These are phyloP conservation scores for Trissolcus brochymenae DNA, from an alignment of 2,888 invertebrate species.

Conservation along the genomic window DNA sequence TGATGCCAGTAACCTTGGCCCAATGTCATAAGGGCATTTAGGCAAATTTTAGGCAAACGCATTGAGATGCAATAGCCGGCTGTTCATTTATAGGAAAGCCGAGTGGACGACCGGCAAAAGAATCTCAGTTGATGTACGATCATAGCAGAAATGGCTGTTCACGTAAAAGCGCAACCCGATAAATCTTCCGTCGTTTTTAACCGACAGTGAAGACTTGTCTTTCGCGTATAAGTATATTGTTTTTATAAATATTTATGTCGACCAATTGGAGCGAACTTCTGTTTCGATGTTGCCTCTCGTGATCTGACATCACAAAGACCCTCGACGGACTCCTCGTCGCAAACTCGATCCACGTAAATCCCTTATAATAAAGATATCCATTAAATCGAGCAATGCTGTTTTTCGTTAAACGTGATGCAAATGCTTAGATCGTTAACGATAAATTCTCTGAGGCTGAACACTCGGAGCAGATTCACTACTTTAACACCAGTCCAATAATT, in stretches of 20 bases:
- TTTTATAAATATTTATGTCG: slow-evolving; percentile 73
- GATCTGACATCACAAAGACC: slow-evolving; percentile 54
- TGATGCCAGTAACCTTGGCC: too few relatives aligned
- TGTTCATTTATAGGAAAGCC: slow-evolving; percentile 24
- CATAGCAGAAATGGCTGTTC: slow-evolving; percentile 72
- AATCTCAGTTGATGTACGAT: slow-evolving; percentile 68
- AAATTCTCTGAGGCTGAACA: slow-evolving; percentile 16
- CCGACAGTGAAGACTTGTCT: slow-evolving; percentile 67
- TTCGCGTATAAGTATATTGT: slow-evolving; percentile 71
- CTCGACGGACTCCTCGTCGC: slow-evolving; percentile 40
- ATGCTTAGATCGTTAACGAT: slow-evolving; percentile 22
- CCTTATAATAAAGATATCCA: slow-evolving; percentile 68
- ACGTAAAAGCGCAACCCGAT: slow-evolving; percentile 69
- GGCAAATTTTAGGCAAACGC: slow-evolving; percentile 5
- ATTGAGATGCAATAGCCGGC: slow-evolving; percentile 40
- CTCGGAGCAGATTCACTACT: slow-evolving; percentile 21
- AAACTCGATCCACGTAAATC: slow-evolving; percentile 55
- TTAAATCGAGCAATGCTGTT: slow-evolving; percentile 59
- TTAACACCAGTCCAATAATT: slow-evolving; percentile 20
- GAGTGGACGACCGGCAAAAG: slow-evolving; percentile 24
- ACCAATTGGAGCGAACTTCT: slow-evolving; percentile 66
- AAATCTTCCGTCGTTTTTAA: slow-evolving; percentile 70
- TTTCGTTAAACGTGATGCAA: slow-evolving; percentile 31
- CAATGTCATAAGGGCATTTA: too few relatives aligned
- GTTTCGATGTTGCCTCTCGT: slow-evolving; percentile 44